Evolutionary conservation across 2,888 invertebrate species (phyloP).

Genomic region (Frankliniella intonsa): DNA sequence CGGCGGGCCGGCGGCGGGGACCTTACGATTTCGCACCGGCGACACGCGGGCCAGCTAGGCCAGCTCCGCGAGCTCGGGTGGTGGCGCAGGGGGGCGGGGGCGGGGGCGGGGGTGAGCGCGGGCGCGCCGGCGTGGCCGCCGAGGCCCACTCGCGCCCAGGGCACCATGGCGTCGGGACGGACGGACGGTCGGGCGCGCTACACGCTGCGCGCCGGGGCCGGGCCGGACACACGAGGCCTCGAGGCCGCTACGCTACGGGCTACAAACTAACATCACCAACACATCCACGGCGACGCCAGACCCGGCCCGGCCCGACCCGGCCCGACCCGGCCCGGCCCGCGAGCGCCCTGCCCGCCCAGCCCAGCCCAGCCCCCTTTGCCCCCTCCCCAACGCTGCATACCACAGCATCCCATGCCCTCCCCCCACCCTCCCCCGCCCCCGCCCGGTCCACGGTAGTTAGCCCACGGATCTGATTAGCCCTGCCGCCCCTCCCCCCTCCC

Average conservation of each 20-base stretch:
- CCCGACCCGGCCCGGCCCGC: background rate
- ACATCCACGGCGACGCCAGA: background rate
- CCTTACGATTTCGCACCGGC: conserved; percentile 48
- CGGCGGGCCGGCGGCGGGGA: conserved; percentile 21
- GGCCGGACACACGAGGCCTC: background rate
- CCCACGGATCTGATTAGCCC: conserved; percentile 40
- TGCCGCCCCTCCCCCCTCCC: conserved; percentile 33
- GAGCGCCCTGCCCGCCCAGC: background rate
- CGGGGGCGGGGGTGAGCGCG: conserved; percentile 41
- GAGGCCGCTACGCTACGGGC: background rate
- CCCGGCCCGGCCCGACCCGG: background rate
- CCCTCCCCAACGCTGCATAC: conserved; percentile 43
- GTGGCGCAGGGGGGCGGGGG: conserved; percentile 36
- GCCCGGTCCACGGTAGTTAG: conserved; percentile 35
- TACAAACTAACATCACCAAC: background rate
- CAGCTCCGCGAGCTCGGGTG: conserved; percentile 27
- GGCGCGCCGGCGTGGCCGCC: conserved; percentile 44
- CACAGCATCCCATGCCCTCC: conserved; percentile 29
- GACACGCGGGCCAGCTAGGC: conserved; percentile 43
- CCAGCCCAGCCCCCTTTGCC: conserved; percentile 39
- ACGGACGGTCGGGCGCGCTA: background rate
- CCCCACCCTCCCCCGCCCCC: conserved; percentile 3
- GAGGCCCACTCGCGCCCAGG: conserved; percentile 33
- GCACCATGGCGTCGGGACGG: background rate
- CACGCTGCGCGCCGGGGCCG: background rate